Base-by-base conservation (phyloP, 2,797 vertebrate species). In the Microctenopoma stevenorrisi region DNA sequence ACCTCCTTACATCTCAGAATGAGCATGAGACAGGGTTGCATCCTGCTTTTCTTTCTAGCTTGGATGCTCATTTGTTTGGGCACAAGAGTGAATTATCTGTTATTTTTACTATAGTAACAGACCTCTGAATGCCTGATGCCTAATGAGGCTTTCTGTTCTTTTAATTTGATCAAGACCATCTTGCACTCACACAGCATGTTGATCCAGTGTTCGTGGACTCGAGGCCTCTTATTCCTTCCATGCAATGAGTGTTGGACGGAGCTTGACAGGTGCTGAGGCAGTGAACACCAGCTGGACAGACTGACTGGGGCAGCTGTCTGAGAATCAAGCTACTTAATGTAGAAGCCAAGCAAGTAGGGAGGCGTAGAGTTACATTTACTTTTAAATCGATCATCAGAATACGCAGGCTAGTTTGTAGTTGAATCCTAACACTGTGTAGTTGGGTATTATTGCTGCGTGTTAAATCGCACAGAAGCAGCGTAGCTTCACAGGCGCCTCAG, bases 181-280 rank as follows among this genome's bases (percentile, higher is more conserved):
- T 44, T 43, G 2, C 38, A 25, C 48, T 54, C 26, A 35, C 40
- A 63, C 33, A 5, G 3, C 26, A 42, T 28, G 58, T 26, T 33
- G 51, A 42, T 30, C 30, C 1, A 0, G 0, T 40, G 22, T 42
- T 30, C 12, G 9, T 16, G n/a, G 40, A 59, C 67, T 38, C 16
- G 14, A 48, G 16, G 6, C 6, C 28, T 1, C 13, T 10, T 16
- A 26, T 49, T 30, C 40, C 55, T 47, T 57, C 33, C 4, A 3
- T 42, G 68, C 10, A 16, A 4, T 22, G 14, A 50, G 12, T 28
- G n/a, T 18, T 30, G 37, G 60, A 53, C 22, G 49, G 57, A 72
- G 25, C 50, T 46, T 64, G 65, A 67, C 74, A 64, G 72, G 49
- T 67, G 78, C 72, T 71, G 72, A 79, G 42, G 47, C 53, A 60